Evolutionary conservation across 2,888 invertebrate species (phyloP).

Genomic region (Germaria angustata): DNA sequence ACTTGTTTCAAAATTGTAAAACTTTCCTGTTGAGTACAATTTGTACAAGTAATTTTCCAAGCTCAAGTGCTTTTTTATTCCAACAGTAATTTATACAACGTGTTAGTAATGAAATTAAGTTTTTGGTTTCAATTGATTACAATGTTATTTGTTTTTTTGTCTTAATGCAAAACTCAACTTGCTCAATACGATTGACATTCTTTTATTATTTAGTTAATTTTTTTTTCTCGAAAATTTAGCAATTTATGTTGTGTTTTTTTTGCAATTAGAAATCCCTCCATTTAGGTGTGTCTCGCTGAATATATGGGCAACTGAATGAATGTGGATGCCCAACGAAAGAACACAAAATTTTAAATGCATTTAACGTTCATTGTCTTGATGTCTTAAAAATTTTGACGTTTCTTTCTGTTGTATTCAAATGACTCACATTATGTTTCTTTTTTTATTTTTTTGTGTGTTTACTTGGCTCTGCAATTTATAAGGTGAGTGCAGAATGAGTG

Average conservation of each 20-base stretch:
- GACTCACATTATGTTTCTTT: conserved; percentile 27
- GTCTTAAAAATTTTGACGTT: conserved; percentile 27
- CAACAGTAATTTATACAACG: conserved; percentile 4
- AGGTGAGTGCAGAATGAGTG: conserved; percentile 25
- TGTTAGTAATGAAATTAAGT: conserved; percentile 52
- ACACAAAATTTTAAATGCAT: conserved; percentile 50
- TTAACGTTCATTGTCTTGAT: conserved; percentile 53
- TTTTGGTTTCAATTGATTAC: conserved; percentile 43
- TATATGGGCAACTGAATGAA: conserved; percentile 6
- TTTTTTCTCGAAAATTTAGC: conserved; percentile 2
- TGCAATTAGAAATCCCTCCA: conserved; percentile 38
- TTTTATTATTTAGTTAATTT: conserved; percentile 11
- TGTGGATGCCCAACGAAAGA: conserved; percentile 20
- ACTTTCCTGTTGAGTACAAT: neutral
- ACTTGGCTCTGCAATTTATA: conserved; percentile 30
- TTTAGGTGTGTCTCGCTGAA: conserved; percentile 41
- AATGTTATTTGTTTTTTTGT: conserved; percentile 18
- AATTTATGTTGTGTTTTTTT: conserved; percentile 16
- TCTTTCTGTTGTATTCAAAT: conserved; percentile 42
- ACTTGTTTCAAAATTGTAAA: neutral
- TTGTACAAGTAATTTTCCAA: neutral
- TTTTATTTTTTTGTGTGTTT: neutral
- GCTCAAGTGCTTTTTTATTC: conserved; percentile 13
- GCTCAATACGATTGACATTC: conserved; percentile 50
- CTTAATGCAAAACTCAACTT: conserved; percentile 23